Conservation (phyloP, 2,113 vertebrate species). For the Phrynosoma platyrhinos region DNA sequence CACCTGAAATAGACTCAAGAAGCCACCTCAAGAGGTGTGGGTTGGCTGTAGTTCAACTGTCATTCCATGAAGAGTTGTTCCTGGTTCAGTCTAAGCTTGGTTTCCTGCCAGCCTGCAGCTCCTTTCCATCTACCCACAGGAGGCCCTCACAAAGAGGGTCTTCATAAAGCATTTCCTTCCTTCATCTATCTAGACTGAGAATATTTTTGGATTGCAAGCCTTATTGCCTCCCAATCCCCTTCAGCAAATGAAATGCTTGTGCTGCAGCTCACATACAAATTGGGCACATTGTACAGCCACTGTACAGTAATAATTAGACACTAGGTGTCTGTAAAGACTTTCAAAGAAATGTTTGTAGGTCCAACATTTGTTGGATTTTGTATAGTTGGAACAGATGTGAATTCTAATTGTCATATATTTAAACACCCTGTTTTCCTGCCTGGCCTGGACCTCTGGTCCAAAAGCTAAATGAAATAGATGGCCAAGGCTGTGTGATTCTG, state of each 20-base stretch:
- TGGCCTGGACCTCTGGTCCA: not conserved
- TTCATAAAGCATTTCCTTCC: constrained; percentile 34
- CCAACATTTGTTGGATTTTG: constrained; percentile 65
- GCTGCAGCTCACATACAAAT: constrained; percentile 45
- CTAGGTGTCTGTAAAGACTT: constrained; percentile 69
- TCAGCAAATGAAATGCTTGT: constrained; percentile 33
- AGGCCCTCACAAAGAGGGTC: constrained; percentile 12
- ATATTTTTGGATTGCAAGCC: constrained; percentile 50
- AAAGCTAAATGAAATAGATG: not conserved
- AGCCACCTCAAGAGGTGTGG: not conserved
- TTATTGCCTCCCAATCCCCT: constrained; percentile 44
- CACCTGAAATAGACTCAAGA: not conserved
- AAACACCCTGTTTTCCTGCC: not conserved
- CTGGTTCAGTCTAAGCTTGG: not conserved
- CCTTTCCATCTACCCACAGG: constrained; percentile 15
- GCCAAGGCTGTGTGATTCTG: not conserved
- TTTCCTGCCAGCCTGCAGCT: not conserved
- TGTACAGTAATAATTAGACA: constrained; percentile 66
- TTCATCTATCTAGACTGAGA: not conserved
- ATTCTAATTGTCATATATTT: not conserved
- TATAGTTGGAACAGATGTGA: constrained; percentile 21
- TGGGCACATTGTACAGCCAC: constrained; percentile 71
- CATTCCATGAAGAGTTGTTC: not conserved
- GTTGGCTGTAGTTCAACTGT: not conserved
- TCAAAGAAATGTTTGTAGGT: constrained; percentile 55